Evolutionary conservation across 1,140 invertebrate species (phyloP).

Genomic region (Pseudomyrmex cubaensis): DNA sequence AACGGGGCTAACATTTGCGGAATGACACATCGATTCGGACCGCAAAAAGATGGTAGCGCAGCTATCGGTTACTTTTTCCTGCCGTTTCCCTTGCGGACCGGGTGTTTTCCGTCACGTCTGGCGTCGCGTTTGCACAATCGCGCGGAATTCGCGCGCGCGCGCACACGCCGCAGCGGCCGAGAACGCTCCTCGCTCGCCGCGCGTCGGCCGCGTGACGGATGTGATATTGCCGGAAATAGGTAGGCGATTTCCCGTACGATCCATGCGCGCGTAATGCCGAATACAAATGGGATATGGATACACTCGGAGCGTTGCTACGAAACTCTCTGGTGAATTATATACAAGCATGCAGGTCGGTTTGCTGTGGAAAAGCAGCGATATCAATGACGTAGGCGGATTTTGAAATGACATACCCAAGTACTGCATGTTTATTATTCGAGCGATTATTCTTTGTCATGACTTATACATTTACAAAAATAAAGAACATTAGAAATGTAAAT

Average conservation of each 20-base stretch:
- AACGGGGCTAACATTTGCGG: not conserved
- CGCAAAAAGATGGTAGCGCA: slow-evolving; percentile 29
- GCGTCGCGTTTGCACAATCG: slow-evolving; percentile 38
- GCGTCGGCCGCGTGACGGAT: slow-evolving; percentile 75
- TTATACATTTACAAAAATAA: not conserved
- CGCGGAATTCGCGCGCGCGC: slow-evolving; percentile 17
- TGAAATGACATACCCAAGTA: not conserved
- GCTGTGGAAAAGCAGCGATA: slow-evolving; percentile 50
- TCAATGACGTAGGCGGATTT: slow-evolving; percentile 62
- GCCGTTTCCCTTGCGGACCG: slow-evolving; percentile 2
- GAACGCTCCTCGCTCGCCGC: slow-evolving; percentile 27
- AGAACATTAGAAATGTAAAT: no score
- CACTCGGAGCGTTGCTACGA: slow-evolving; percentile 45
- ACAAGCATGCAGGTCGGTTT: slow-evolving; percentile 62
- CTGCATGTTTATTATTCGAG: slow-evolving; percentile 6
- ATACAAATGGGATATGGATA: slow-evolving; percentile 80
- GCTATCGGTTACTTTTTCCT: slow-evolving; percentile 45
- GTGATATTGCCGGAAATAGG: slow-evolving; percentile 81
- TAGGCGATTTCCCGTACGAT: slow-evolving; percentile 79
- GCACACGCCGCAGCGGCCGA: slow-evolving; percentile 38
- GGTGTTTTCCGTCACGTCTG: slow-evolving; percentile 61
- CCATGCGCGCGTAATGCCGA: slow-evolving; percentile 77
- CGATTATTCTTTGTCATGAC: not conserved
- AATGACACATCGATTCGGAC: slow-evolving; percentile 48
- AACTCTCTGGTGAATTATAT: slow-evolving; percentile 74